Percentiles rank a stretch among this genome's conserved stretches.
phyloP scores from a whole-genome alignment of 2,113 vertebrate genomes.

The Actenoides lindsayi region DNA sequence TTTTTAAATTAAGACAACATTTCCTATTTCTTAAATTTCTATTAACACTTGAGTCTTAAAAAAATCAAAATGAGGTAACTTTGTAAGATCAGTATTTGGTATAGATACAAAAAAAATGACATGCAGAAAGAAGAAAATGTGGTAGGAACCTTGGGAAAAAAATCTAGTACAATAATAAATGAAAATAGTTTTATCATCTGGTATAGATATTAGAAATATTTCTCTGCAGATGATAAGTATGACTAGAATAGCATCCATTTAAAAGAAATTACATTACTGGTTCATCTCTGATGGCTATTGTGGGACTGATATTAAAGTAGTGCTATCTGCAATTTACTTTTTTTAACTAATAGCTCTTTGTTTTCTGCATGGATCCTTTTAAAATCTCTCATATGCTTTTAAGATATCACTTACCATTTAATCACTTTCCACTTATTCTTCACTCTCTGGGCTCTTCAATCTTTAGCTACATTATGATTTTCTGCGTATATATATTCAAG shows the following conservation, averaged over 20 bases:
- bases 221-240: slow-evolving; percentile 51
- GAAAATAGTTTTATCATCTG: slow-evolving; percentile 62
- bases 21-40: slow-evolving; percentile 25
- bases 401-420: slow-evolving; percentile 67
- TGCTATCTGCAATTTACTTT: slow-evolving; percentile 50
- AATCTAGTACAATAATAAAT: slow-evolving; percentile 60
- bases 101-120: slow-evolving; percentile 34
- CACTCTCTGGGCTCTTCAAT: slow-evolving; percentile 23
- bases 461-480: slow-evolving; percentile 39
- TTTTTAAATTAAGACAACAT: slow-evolving; percentile 17
- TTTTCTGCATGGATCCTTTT: slow-evolving; percentile 60
- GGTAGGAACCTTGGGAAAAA: slow-evolving; percentile 3
- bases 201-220: slow-evolving; percentile 68
- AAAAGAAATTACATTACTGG: slow-evolving; percentile 62
- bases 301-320: slow-evolving; percentile 50
- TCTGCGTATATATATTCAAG: not conserved
- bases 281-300: slow-evolving; percentile 57
- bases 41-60: slow-evolving; percentile 20
- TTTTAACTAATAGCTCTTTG: slow-evolving; percentile 65
- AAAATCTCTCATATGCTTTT: slow-evolving; percentile 59
- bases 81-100: slow-evolving; percentile 36
- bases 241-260: slow-evolving; percentile 67
- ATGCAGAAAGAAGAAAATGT: not conserved
- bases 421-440: slow-evolving; percentile 61
- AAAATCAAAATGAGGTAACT: slow-evolving; percentile 12